Evolutionary conservation across 1,140 invertebrate genomes (phyloP), one percentile per base, ranked within the genome.

Genomic region (Nasonia giraulti): DNA sequence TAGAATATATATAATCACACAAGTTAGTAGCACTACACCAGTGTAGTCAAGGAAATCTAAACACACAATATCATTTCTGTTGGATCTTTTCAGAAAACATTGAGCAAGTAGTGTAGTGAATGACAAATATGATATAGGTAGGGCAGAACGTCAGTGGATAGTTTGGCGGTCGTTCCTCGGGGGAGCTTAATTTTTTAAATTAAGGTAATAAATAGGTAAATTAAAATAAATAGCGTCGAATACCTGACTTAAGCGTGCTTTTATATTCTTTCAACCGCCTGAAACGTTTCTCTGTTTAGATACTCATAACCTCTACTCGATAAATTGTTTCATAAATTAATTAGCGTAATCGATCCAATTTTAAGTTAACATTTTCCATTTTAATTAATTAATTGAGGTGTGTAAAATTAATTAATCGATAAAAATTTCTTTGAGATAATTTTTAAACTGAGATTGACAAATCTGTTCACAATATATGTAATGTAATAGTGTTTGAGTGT

Each of bases 271-370:
- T 7, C 17, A n/a, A 62, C 20, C 17, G 3, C 7, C 0, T 71
- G 7, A 33, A 71, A 14, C 69, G 27, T 5, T 11, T 71, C 8
- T 71, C 27, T 77, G 23, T 50, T 77, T 71, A 33, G 27, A 31
- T 50, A 55, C 44, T 31, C n/a, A 80, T 84, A 84, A 84, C 83
- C 83, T 84, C 23, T 80, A 74, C 1, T 40, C 40, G 2, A 5
- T 62, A 73, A 47, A 73, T 74, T 74, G 68, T 84, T 66, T 33
- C n/a, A 81, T 85, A 81, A 85, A 85, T 85, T 80, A 85, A 85
- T 85, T 85, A 85, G 50, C 20, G 2, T 69, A 40, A 81, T 76
- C 71, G 73, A 85, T 76, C 2, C 1, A 14, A 80, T 80, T 74
- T 80, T 62, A 27, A 71, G 1, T 77, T 66, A 20, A 12, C 1